Conservation (phyloP, 2,888 invertebrate species). For the Bedellia somnulentella region DNA sequence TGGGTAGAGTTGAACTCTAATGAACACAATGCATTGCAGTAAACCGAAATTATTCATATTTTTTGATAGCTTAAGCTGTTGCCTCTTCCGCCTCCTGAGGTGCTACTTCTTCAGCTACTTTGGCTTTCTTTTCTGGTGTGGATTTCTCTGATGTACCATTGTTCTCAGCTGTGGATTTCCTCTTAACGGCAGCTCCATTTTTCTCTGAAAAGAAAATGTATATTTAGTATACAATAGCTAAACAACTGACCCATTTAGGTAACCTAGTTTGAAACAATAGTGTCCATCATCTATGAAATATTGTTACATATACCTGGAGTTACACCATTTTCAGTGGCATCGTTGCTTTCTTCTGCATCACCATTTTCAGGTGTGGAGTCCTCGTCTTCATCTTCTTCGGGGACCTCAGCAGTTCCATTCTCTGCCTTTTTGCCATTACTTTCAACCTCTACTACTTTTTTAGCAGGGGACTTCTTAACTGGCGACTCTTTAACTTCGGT, state of each 20-base stretch:
- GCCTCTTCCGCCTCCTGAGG: conserved; percentile 63
- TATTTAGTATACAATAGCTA: too few relatives aligned
- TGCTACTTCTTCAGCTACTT: conserved; percentile 63
- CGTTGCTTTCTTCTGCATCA: conserved; percentile 47
- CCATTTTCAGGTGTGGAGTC: conserved; percentile 42
- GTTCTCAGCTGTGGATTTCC: conserved; percentile 65
- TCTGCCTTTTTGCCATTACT: conserved; percentile 35
- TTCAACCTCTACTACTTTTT: conserved; percentile 48
- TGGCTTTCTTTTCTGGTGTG: conserved; percentile 74
- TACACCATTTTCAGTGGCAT: conserved; percentile 48
- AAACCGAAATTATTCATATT: conserved; percentile 37
- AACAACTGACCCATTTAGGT: too few relatives aligned
- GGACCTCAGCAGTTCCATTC: conserved; percentile 33
- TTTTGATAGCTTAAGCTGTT: conserved; percentile 47
- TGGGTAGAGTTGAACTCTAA: conserved; percentile 43
- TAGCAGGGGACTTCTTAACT: conserved; percentile 51
- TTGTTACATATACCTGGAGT: conserved; percentile 38
- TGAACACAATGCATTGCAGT: conserved; percentile 54
- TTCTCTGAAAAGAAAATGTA: conserved; percentile 34
- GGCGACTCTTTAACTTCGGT: conserved; percentile 51
- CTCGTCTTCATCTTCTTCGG: conserved; percentile 33
- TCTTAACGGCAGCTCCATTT: conserved; percentile 63
- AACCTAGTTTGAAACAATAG: too few relatives aligned
- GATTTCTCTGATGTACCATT: conserved; percentile 57
- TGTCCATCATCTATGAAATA: conserved; percentile 4